These are phyloP conservation scores for Acholoe squamosa DNA, from an alignment of 2,888 invertebrate species.

Conservation along the genomic window DNA sequence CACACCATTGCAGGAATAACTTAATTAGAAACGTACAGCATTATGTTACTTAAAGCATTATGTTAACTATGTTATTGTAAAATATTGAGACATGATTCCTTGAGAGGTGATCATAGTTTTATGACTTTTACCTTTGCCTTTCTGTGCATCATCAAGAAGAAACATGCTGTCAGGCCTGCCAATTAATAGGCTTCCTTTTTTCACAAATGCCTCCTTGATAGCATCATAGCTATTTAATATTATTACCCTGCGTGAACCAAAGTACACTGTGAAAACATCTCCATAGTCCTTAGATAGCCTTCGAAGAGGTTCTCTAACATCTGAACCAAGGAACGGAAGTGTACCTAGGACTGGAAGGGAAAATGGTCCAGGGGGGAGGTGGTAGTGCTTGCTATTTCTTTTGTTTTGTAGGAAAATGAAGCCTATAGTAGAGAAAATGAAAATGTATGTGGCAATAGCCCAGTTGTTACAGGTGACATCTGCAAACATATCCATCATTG, in stretches of 20 bases:
- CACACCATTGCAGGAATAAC: no score
- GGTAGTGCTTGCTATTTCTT: not conserved
- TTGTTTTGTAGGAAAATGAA: not conserved
- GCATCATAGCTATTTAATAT: slow-evolving; percentile 59
- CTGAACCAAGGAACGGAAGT: slow-evolving; percentile 48
- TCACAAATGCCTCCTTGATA: slow-evolving; percentile 63
- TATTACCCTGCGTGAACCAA: slow-evolving; percentile 38
- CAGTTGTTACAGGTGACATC: no score
- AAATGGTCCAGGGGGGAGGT: slow-evolving; percentile 59
- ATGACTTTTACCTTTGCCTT: slow-evolving; percentile 56
- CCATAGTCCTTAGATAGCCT: slow-evolving; percentile 49
- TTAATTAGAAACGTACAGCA: no score
- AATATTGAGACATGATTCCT: no score
- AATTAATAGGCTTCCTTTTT: not conserved
- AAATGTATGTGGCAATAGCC: not conserved
- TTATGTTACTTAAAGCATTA: no score
- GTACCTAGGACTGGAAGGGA: slow-evolving; percentile 49
- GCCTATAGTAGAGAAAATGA: not conserved
- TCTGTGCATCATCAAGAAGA: not conserved
- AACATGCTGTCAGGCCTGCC: slow-evolving; percentile 60
- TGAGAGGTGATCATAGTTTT: no score
- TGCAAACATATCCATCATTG: no score
- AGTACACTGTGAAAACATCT: slow-evolving; percentile 62
- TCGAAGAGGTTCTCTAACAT: slow-evolving; percentile 42
- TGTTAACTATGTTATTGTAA: no score